Conservation (phyloP, 2,113 vertebrate species). For the Syrmaticus mikado region DNA sequence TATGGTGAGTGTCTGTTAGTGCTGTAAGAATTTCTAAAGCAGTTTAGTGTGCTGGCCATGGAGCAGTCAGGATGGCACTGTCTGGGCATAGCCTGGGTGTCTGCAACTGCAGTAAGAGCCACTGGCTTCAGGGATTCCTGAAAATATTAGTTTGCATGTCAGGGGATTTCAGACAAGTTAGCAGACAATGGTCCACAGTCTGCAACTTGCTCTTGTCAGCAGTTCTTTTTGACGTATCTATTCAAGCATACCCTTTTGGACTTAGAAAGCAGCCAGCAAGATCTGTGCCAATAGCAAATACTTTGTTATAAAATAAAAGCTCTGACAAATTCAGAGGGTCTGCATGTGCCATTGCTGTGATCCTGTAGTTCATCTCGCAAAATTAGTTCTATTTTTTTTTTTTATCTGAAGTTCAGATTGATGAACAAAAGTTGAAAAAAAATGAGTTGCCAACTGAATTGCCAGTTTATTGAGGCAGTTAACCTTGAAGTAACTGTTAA, state of each 20-base stretch:
- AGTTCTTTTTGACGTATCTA: conserved; percentile 64
- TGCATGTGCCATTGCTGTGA: background rate
- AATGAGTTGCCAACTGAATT: background rate
- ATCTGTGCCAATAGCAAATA: conserved; percentile 43
- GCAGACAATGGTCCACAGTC: conserved; percentile 59
- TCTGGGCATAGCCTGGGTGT: background rate
- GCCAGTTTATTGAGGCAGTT: background rate
- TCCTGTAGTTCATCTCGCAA: background rate
- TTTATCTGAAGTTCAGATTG: background rate
- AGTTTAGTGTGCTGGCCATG: background rate
- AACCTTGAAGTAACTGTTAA: background rate
- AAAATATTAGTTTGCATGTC: conserved; percentile 29
- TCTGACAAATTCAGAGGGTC: conserved; percentile 7
- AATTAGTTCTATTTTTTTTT: background rate
- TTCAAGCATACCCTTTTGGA: conserved; percentile 53
- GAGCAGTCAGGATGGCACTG: background rate
- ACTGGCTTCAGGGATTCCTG: background rate
- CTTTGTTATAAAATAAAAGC: conserved; percentile 40
- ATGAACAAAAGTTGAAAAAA: background rate
- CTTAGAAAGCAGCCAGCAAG: conserved; percentile 35
- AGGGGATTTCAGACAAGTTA: conserved; percentile 47
- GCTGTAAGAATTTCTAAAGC: background rate
- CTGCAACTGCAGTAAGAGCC: background rate
- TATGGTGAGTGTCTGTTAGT: background rate
- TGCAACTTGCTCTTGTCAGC: conserved; percentile 66